Evolutionary conservation across 2,888 invertebrate genomes (phyloP).

Genomic region (Listrodromus nycthemerus): DNA sequence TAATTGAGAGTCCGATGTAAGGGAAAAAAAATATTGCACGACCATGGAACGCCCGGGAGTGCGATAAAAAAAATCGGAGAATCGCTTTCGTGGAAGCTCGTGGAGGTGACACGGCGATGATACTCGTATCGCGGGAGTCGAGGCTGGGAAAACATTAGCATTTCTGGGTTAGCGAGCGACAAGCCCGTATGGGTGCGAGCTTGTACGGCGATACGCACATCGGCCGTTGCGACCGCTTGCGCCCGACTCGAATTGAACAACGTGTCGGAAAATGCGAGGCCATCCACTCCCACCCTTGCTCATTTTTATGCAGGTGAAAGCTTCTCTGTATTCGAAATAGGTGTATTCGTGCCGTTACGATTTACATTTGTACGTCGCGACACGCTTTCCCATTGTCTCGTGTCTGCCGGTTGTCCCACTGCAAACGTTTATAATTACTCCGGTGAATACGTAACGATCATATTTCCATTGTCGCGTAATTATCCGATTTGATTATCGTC

Average conservation of each 20-base stretch:
- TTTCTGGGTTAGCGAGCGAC: conserved; percentile 73
- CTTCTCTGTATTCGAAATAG: background rate
- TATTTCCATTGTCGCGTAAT: background rate
- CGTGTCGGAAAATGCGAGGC: conserved; percentile 11
- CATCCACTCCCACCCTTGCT: background rate
- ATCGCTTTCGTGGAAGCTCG: conserved; percentile 20
- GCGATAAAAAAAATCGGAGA: background rate
- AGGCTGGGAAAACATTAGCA: conserved; percentile 70
- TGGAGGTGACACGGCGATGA: conserved; percentile 41
- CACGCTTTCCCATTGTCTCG: conserved; percentile 29
- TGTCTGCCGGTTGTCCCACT: background rate
- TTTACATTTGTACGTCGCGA: background rate
- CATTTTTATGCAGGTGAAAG: conserved; percentile 7
- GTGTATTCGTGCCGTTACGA: background rate
- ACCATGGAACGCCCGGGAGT: background rate
- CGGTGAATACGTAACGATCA: conserved; percentile 2
- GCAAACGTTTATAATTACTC: conserved; percentile 26
- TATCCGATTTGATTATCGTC: background rate
- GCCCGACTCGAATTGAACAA: conserved; percentile 17
- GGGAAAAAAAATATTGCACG: background rate
- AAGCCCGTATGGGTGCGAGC: conserved; percentile 31
- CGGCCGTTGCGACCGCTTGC: conserved; percentile 9
- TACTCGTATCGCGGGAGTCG: conserved; percentile 44
- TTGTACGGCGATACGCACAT: background rate
- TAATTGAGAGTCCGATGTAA: background rate